Evolutionary conservation across 2,797 vertebrate genomes (phyloP), one percentile per base, ranked within the genome.

Genomic region (Chaetodon trifasciatus): DNA sequence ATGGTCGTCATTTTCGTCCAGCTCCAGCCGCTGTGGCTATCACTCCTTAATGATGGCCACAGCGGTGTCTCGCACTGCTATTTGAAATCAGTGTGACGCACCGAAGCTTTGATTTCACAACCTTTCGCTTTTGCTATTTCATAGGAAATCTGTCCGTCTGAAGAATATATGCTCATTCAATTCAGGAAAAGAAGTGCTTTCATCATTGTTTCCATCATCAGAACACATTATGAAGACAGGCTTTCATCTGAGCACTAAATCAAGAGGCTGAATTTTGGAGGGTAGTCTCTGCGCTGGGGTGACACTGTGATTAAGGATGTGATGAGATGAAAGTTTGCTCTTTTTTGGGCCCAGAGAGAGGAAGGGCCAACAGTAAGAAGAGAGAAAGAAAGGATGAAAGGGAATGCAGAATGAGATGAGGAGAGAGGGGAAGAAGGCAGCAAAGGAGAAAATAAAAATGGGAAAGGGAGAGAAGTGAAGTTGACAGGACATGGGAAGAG

Each of bases 211-310:
- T 75, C 63, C 53, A 69, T 84, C 64, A 83, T 82, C 74, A 76
- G 56, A 65, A 6, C 46, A 55, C 66, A 86, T 83, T 85, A 82
- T 56, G 37, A 78, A 72, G 81, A 76, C 57, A 35, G 46, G 70
- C 72, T 84, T 88, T 85, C 58, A 83, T 86, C 85, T 69, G 61
- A 67, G 63, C 37, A 24, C 24, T 32, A 67, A 56, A 84, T 80
- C 44, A 60, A 68, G 58, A 78, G 58, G 32, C 44, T 69, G 81
- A 69, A 56, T 39, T 72, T 40, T 53, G 68, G 13, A 35, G 57
- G 70, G 32, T 23, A 44, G 61, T 16, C 39, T 81, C 56, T 74
- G 60, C 7, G 10, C 50, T 8, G 6, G 42, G 83, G 21, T 65
- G 72, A 82, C 68, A 56, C 28, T 60, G 35, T 75, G 67, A 70